These are phyloP conservation scores for Drosophila sproati DNA, from an alignment of 1,140 invertebrate species.

Conservation along the genomic window DNA sequence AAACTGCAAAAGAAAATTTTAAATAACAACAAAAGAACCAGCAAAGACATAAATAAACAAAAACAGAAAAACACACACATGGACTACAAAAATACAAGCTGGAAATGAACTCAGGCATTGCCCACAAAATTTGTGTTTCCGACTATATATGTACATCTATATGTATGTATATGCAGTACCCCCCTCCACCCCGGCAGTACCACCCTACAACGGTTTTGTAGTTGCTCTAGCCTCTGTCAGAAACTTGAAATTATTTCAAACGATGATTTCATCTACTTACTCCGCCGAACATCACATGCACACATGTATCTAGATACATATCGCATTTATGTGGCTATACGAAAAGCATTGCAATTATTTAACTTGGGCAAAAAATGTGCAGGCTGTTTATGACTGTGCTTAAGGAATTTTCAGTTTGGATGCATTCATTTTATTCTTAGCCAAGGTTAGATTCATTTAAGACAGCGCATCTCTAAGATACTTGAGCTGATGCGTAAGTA, in stretches of 20 bases:
- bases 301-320: conserved; percentile 37
- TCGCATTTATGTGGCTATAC: conserved; percentile 26
- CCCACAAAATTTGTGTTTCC: conserved; percentile 44
- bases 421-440: conserved; percentile 38
- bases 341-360: conserved; percentile 46
- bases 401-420: conserved; percentile 22
- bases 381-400: conserved; percentile 29
- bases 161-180: conserved; percentile 23
- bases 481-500: conserved; percentile 12
- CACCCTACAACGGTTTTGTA: conserved; percentile 6
- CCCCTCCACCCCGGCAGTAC: neutral
- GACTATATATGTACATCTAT: conserved; percentile 5
- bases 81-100: conserved; percentile 10
- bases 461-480: conserved; percentile 23
- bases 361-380: conserved; percentile 11
- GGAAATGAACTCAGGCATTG: conserved; percentile 68
- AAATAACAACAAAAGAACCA: conserved; percentile 56
- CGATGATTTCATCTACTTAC: conserved; percentile 80
- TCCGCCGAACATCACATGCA: conserved; percentile 43
- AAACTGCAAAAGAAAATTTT: conserved; percentile 79
- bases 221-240: conserved; percentile 39
- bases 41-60: conserved; percentile 67
- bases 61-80: conserved; percentile 16
- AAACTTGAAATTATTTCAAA: conserved; percentile 74
- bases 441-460: conserved; percentile 74